Percentiles rank a stretch among this genome's conserved stretches.
Evolutionary conservation across 2,113 vertebrate species (phyloP).

Genomic region (Platichthys stellatus): DNA sequence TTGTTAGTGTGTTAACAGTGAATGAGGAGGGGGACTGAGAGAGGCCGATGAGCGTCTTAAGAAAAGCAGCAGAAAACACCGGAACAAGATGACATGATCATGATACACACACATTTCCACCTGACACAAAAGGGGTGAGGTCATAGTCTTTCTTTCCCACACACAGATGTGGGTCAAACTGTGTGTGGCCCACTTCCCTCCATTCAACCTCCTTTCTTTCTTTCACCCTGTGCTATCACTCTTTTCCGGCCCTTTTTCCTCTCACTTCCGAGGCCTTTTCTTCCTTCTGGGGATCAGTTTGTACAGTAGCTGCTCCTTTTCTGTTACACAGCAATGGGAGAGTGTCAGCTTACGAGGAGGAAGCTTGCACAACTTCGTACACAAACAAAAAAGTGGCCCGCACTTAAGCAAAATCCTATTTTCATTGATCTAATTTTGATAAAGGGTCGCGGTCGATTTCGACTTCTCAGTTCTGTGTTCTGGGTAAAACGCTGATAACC

Average conservation of each 20-base stretch:
- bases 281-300: slow-evolving; percentile 17
- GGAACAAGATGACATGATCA: slow-evolving; percentile 48
- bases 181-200: not conserved
- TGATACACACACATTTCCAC: slow-evolving; percentile 15
- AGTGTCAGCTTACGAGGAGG: slow-evolving; percentile 1
- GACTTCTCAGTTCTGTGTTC: slow-evolving; percentile 36
- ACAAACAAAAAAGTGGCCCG: slow-evolving; percentile 16
- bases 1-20: not conserved
- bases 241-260: slow-evolving; percentile 29
- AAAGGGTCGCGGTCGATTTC: slow-evolving; percentile 35
- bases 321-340: not conserved
- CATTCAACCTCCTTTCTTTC: not conserved
- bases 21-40: slow-evolving; percentile 7
- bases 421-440: slow-evolving; percentile 60
- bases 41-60: slow-evolving; percentile 31
- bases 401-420: slow-evolving; percentile 42
- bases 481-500: slow-evolving; percentile 52
- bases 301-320: slow-evolving; percentile 41
- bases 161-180: slow-evolving; percentile 4
- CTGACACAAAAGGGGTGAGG: slow-evolving; percentile 44
- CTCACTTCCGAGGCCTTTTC: slow-evolving; percentile 22
- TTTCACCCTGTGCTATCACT: slow-evolving; percentile 27
- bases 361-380: not conserved
- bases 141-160: slow-evolving; percentile 31
- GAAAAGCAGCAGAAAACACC: slow-evolving; percentile 38